Conservation (phyloP, 1,140 invertebrate genomes). For the Pseudoatta argentina region DNA sequence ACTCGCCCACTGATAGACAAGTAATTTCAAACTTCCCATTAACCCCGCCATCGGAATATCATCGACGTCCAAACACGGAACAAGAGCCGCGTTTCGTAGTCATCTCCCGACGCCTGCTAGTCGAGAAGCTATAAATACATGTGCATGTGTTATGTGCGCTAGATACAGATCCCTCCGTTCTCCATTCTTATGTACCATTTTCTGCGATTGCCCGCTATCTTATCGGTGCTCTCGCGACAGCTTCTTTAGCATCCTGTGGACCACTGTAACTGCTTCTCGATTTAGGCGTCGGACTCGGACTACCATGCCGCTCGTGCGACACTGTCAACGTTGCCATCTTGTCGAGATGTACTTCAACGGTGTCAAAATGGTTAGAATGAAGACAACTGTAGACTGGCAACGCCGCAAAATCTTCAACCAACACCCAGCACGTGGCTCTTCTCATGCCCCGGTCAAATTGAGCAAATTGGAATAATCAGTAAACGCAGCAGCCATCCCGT, state of each 20-base stretch:
- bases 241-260: slow-evolving; percentile 15
- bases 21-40: slow-evolving; percentile 9
- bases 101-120: slow-evolving; percentile 33
- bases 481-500: not conserved
- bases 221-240: not conserved
- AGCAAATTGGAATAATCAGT: slow-evolving; percentile 21
- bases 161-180: slow-evolving; percentile 19
- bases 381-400: slow-evolving; percentile 40
- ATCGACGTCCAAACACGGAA: slow-evolving; percentile 8
- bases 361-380: slow-evolving; percentile 56
- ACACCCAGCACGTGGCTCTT: slow-evolving; percentile 53
- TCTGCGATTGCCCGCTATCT: slow-evolving; percentile 28
- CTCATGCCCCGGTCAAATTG: slow-evolving; percentile 35
- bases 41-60: not conserved
- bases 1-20: not conserved
- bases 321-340: slow-evolving; percentile 63
- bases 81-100: slow-evolving; percentile 34
- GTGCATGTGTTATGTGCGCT: not conserved
- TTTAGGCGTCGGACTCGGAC: slow-evolving; percentile 53
- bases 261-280: slow-evolving; percentile 56
- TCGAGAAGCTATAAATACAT: slow-evolving; percentile 67
- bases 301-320: slow-evolving; percentile 23
- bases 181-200: slow-evolving; percentile 29
- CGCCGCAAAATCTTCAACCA: slow-evolving; percentile 54
- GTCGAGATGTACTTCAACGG: slow-evolving; percentile 7